A percentile compares a stretch with the other conserved stretches of the same genome.
Evolutionary conservation across 1,140 invertebrate genomes (phyloP).

Genomic region (Drosophila ohnishii): DNA sequence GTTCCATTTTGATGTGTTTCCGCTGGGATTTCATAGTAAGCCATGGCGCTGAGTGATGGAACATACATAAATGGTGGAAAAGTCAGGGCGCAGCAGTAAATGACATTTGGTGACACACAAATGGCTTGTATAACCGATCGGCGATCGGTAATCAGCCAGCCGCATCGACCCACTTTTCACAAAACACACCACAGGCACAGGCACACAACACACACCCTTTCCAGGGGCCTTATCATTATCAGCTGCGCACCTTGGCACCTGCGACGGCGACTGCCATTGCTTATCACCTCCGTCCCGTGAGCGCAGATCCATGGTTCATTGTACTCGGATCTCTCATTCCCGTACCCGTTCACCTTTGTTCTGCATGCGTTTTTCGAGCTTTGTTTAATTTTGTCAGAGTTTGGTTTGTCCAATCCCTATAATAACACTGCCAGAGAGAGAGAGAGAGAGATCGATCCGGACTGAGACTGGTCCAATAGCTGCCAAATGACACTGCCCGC

Average conservation of each 20-base stretch:
- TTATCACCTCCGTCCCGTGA: conserved; percentile 21
- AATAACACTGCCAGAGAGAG: conserved; percentile 14
- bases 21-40: not conserved
- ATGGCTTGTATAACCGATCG: conserved; percentile 49
- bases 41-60: conserved; percentile 11
- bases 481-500: not conserved
- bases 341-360: conserved; percentile 21
- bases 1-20: conserved; percentile 8
- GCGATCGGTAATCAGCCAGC: conserved; percentile 38
- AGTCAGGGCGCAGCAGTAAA: conserved; percentile 4
- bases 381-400: conserved; percentile 32
- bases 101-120: conserved; percentile 51
- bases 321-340: conserved; percentile 12
- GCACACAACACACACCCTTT: not conserved
- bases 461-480: conserved; percentile 5
- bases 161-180: conserved; percentile 55
- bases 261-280: conserved; percentile 27
- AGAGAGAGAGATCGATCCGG: conserved; percentile 21
- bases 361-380: conserved; percentile 49
- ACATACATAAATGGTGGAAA: not conserved
- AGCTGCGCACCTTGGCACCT: conserved; percentile 51
- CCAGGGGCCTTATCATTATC: conserved; percentile 26
- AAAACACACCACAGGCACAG: not conserved
- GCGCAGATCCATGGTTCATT: conserved; percentile 32
- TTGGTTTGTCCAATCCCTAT: conserved; percentile 14